Conservation (phyloP, 2,888 invertebrate genomes). For the Tribolium freemani region DNA sequence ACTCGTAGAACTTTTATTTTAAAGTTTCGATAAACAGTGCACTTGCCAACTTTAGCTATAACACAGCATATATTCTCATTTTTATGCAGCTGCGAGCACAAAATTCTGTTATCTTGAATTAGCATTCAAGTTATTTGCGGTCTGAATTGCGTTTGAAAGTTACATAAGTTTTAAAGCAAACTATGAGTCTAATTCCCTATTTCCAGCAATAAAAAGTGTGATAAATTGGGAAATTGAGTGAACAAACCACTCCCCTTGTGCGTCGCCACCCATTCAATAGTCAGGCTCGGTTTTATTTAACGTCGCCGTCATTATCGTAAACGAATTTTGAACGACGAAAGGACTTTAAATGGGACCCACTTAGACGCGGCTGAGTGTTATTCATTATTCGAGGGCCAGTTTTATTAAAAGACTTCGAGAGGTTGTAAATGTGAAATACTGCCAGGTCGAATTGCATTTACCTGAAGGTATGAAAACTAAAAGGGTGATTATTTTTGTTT, state of each 20-base stretch:
- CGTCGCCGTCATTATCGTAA: slow-evolving; percentile 26
- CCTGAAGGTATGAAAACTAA: neutral
- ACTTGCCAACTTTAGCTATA: neutral
- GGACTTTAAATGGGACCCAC: slow-evolving; percentile 9
- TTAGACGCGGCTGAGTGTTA: slow-evolving; percentile 14
- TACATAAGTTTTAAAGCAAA: neutral
- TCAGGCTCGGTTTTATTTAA: slow-evolving; percentile 17
- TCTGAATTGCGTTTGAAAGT: neutral
- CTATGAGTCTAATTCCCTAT: neutral
- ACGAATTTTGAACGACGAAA: slow-evolving; percentile 21
- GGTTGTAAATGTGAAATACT: slow-evolving; percentile 16
- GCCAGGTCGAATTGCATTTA: slow-evolving; percentile 1
- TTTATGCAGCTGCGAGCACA: neutral
- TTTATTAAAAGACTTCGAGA: slow-evolving; percentile 4
- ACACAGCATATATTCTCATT: neutral
- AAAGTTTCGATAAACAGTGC: neutral
- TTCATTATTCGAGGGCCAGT: slow-evolving; percentile 9
- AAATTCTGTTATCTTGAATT: neutral
- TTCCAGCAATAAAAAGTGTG: slow-evolving; percentile 25
- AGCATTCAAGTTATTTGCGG: neutral
- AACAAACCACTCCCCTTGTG: slow-evolving; percentile 28
- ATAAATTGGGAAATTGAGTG: slow-evolving; percentile 34
- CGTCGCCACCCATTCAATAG: slow-evolving; percentile 30
- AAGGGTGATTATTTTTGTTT: neutral
- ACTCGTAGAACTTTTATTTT: neutral